phyloP scores from a whole-genome alignment of 2,113 vertebrate species.

The Oxyruncus cristatus region DNA sequence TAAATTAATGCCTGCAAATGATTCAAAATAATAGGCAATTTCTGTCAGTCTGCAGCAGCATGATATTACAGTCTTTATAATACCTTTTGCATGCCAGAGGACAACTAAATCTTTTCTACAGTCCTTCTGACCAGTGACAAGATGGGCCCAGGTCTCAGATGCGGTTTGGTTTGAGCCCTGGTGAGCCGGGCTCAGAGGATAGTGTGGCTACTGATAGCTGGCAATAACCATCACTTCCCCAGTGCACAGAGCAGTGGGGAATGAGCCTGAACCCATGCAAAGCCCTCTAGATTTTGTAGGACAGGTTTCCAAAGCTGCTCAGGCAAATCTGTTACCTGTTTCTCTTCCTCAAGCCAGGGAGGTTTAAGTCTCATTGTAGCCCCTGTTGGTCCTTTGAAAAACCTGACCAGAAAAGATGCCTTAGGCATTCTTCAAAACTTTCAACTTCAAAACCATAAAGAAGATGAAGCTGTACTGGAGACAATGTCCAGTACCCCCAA shows the following conservation, averaged over 20 bases:
- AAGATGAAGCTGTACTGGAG: background rate
- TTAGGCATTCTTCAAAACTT: background rate
- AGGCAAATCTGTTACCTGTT: background rate
- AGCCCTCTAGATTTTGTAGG: background rate
- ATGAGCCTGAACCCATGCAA: background rate
- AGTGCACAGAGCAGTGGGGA: fast-evolving
- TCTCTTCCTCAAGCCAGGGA: background rate
- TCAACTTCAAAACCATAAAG: background rate
- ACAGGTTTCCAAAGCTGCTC: background rate
- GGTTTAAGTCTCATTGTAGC: background rate
- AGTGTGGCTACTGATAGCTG: background rate
- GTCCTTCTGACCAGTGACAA: fast-evolving
- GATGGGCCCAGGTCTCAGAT: fast-evolving
- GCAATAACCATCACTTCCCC: background rate
- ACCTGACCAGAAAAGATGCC: background rate
- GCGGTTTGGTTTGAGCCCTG: background rate
- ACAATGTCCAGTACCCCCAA: background rate
- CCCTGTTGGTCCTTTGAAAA: background rate
- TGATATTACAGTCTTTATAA: background rate
- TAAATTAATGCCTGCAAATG: background rate
- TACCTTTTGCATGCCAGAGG: background rate
- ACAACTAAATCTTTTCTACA: background rate
- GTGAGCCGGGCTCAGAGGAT: background rate
- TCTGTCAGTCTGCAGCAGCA: background rate
- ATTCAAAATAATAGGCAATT: background rate